phyloP scores from a whole-genome alignment of 2,888 invertebrate genomes.

The Drosophila meridiana region DNA sequence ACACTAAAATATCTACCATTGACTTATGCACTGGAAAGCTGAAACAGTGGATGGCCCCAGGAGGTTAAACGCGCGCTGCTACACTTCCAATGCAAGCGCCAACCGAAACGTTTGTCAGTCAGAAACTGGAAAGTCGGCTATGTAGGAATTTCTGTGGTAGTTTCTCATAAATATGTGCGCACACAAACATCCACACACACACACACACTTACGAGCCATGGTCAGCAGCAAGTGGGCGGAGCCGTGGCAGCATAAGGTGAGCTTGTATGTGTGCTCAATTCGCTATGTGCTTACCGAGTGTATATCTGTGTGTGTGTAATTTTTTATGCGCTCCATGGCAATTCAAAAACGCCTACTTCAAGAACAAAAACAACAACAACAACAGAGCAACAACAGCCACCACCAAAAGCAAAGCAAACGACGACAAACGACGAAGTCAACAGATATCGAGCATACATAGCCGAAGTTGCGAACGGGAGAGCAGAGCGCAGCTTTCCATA shows the following conservation, averaged over 20 bases:
- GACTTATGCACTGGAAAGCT: conserved; percentile 80
- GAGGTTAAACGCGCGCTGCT: conserved; percentile 2
- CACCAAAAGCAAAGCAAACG: conserved; percentile 36
- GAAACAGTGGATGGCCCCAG: conserved; percentile 75
- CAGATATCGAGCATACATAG: conserved; percentile 37
- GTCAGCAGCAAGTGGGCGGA: conserved; percentile 84
- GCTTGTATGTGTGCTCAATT: conserved; percentile 37
- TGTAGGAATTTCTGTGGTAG: conserved; percentile 70
- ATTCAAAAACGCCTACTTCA: conserved; percentile 82
- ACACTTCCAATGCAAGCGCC: conserved; percentile 62
- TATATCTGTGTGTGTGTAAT: conserved; percentile 49
- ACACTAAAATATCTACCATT: conserved; percentile 77
- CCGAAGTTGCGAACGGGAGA: conserved; percentile 51
- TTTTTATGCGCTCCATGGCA: conserved; percentile 78
- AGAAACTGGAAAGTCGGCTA: conserved; percentile 63
- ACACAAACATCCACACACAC: conserved; percentile 41
- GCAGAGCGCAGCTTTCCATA: conserved; percentile 39
- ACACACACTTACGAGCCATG: conserved; percentile 36
- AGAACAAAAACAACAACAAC: conserved; percentile 58
- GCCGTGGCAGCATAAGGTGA: conserved; percentile 78
- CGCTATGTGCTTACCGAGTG: conserved; percentile 28
- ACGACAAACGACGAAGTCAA: conserved; percentile 38
- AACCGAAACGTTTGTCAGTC: conserved; percentile 64
- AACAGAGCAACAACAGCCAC: conserved; percentile 59
- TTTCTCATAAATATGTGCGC: conserved; percentile 69